These are phyloP conservation scores for Plebejus melissa DNA, from an alignment of 2,888 invertebrate species.

Conservation along the genomic window DNA sequence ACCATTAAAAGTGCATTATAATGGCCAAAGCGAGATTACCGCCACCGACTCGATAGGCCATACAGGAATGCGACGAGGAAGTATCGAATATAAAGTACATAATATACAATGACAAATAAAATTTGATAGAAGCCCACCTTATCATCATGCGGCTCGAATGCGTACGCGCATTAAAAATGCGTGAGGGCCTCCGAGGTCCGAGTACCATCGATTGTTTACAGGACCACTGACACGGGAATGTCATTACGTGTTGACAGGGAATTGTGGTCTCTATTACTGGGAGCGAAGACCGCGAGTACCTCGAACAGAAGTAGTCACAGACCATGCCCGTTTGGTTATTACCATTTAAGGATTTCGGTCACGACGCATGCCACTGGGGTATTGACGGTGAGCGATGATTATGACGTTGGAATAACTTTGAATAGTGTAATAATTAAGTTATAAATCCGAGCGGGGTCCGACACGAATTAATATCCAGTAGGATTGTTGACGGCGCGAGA, in stretches of 20 bases:
- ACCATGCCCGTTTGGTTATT: conserved; percentile 42
- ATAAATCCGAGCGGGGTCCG: conserved; percentile 61
- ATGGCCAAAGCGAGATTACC: conserved; percentile 8
- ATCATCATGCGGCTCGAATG: conserved; percentile 62
- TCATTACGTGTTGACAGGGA: conserved; percentile 41
- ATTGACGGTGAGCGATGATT: conserved; percentile 70
- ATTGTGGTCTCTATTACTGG: conserved; percentile 51
- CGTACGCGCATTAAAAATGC: conserved; percentile 68
- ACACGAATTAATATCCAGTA: conserved; percentile 38
- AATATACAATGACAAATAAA: conserved; percentile 51
- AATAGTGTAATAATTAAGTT: conserved; percentile 73
- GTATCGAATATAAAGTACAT: conserved; percentile 64
- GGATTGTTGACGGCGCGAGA: neutral
- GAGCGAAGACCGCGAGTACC: neutral
- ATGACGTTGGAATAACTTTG: conserved; percentile 76
- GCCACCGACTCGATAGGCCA: conserved; percentile 1
- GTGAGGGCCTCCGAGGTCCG: conserved; percentile 53
- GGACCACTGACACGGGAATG: conserved; percentile 44
- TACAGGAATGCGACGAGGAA: conserved; percentile 47
- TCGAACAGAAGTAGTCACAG: conserved; percentile 5
- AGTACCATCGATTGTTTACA: conserved; percentile 69
- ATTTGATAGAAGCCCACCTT: conserved; percentile 62
- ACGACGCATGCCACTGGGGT: conserved; percentile 65
- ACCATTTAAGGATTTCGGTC: conserved; percentile 71
- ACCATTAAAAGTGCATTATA: conserved; percentile 25